Conservation (phyloP, 2,888 invertebrate species). For the Thereva nobilitata region DNA sequence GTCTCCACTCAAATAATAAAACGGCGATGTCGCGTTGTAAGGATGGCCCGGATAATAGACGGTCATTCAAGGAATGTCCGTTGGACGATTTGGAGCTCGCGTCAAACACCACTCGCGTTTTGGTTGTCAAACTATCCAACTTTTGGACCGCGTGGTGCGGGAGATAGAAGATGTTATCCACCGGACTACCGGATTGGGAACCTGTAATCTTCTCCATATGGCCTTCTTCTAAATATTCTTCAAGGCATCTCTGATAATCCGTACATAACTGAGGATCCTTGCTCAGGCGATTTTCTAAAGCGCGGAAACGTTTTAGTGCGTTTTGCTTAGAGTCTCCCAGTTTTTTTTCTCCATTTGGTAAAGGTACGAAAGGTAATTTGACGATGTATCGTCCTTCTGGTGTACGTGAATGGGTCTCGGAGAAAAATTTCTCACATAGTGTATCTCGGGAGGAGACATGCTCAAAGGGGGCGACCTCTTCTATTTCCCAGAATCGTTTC, state of each 20-base stretch:
- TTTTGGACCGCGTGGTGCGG: not conserved
- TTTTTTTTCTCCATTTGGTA: not conserved
- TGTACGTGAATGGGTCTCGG: not conserved
- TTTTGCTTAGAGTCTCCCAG: not conserved
- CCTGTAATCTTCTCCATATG: not conserved
- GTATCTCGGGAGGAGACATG: not conserved
- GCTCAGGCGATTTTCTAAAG: not conserved
- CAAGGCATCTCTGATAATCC: not conserved
- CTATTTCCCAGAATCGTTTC: not conserved
- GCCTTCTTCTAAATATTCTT: not conserved
- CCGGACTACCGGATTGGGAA: not conserved
- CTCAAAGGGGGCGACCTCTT: not conserved
- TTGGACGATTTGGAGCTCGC: not conserved
- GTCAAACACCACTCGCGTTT: slow-evolving; percentile 2
- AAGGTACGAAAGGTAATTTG: not conserved
- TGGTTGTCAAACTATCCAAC: not conserved
- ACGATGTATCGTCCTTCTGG: not conserved
- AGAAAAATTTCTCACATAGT: not conserved
- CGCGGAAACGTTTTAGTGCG: not conserved
- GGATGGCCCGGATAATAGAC: slow-evolving; percentile 26
- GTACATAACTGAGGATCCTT: not conserved
- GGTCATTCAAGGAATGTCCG: not conserved
- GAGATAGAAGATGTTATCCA: not conserved
- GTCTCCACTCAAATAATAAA: slow-evolving; percentile 24
- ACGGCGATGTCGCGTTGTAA: slow-evolving; percentile 34